phyloP scores from a whole-genome alignment of 2,888 invertebrate species.

The Napeogenes sylphis region DNA sequence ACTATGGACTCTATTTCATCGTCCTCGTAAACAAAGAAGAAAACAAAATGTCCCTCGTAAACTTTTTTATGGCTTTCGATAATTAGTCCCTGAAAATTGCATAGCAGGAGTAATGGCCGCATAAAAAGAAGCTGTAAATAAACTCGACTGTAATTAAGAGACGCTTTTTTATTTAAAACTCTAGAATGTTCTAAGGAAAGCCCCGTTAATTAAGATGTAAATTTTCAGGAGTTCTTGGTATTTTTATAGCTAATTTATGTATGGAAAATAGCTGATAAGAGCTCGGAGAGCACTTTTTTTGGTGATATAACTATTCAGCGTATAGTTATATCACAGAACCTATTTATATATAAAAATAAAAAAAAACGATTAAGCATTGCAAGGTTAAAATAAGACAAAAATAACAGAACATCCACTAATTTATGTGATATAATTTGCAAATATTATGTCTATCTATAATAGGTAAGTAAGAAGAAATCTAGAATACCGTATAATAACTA shows the following conservation, averaged over 20 bases:
- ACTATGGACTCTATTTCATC: conserved; percentile 8
- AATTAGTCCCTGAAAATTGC: conserved; percentile 53
- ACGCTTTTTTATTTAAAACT: conserved; percentile 29
- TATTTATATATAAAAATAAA: too few relatives aligned
- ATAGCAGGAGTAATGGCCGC: conserved; percentile 42
- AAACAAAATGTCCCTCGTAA: conserved; percentile 21
- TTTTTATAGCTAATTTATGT: conserved; percentile 14
- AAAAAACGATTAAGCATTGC: too few relatives aligned
- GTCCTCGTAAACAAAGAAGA: conserved; percentile 19
- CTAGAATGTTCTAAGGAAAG: conserved; percentile 19
- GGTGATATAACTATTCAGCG: too few relatives aligned
- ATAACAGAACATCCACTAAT: too few relatives aligned
- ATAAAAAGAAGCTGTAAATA: conserved; percentile 47
- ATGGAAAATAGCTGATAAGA: conserved; percentile 4
- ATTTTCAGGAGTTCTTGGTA: conserved; percentile 15
- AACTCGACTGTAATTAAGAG: conserved; percentile 44
- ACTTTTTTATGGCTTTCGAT: conserved; percentile 45
- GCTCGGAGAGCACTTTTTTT: too few relatives aligned
- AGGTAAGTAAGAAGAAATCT: too few relatives aligned
- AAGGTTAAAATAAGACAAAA: too few relatives aligned
- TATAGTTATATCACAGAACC: too few relatives aligned
- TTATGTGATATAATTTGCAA: too few relatives aligned
- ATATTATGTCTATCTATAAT: too few relatives aligned
- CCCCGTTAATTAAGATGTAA: conserved; percentile 27
- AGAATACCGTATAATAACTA: too few relatives aligned